Evolutionary conservation across 2,888 invertebrate genomes (phyloP), one percentile per base, ranked within the genome.

Genomic region (Andrena bucephala): DNA sequence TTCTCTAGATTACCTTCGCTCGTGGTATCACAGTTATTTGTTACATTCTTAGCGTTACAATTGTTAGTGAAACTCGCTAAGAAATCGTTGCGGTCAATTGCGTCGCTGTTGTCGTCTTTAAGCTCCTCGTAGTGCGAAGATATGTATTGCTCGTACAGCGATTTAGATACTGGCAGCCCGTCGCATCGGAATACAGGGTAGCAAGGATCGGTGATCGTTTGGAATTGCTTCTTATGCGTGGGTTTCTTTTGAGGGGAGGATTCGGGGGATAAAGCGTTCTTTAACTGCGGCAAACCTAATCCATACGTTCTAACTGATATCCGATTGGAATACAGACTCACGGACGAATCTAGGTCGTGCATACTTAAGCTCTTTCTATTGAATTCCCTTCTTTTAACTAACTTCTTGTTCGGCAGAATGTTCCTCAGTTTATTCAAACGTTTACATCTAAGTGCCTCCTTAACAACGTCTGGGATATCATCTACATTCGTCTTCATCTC

Each of bases 161-260:
- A 96, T 84, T 96, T 96, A 0, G 97, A 97, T 77, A 96, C 96
- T 5, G 96, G 96, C 66, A 96, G 95, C 0, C 97, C 97, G 86
- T 97, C 96, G 79, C 95, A 95, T 90, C 96, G 96, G 88, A 97
- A 97, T 29, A 97, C 96, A 0, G 97, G 97, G 94, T 96, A 97
- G 80, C 95, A 95, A 1, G 98, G 97, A 93, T 98, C 98, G 62
- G 96, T 96, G 72, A 97, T 97, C 0, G 97, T 97, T 91, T 96
- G 96, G 36, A 95, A 96, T 75, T 95, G 95, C 52, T 94, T 94
- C 63, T 94, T 94, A 77, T 94, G 94, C 2, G 57, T 60, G 1
- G 90, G 80, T 50, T 93, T 91, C 65, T 94, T 94, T 1, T 94
- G 94, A 0, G 94, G 92, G 3, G 87, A 87, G 65, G 87, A 87